Evolutionary conservation across 2,113 vertebrate species (phyloP).

Genomic region (Sceloporus undulatus): DNA sequence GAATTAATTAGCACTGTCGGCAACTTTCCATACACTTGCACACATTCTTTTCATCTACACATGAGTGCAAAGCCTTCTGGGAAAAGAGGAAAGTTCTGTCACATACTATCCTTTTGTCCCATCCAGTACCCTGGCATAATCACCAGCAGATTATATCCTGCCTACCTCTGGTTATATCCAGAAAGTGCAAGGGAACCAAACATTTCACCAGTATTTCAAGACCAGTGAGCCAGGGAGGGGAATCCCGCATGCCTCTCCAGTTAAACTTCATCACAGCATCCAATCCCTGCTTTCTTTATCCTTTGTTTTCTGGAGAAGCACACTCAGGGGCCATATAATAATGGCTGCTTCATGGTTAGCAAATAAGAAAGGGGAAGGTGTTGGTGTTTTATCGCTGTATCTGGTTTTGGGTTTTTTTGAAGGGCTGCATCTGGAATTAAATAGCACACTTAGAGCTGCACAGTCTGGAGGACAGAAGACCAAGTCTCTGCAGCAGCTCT

Average conservation of each 20-base stretch:
- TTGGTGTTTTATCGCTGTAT: constrained; percentile 37
- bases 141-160: neutral
- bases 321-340: neutral
- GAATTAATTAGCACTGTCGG: neutral
- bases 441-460: constrained; percentile 41
- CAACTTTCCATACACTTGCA: neutral
- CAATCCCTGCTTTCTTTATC: neutral
- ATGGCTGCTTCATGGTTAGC: constrained; percentile 8
- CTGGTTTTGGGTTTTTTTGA: constrained; percentile 29
- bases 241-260: neutral
- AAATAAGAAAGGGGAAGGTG: constrained; percentile 20
- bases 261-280: constrained; percentile 21
- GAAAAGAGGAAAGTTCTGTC: constrained; percentile 17
- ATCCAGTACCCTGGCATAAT: neutral
- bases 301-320: constrained; percentile 20
- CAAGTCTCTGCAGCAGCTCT: constrained; percentile 31
- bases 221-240: constrained; percentile 8
- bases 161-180: constrained; percentile 23
- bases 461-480: constrained; percentile 49
- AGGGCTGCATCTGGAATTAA: constrained; percentile 50
- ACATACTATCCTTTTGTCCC: neutral
- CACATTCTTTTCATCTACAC: constrained; percentile 30
- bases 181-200: constrained; percentile 14
- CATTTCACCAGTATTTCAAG: constrained; percentile 2
- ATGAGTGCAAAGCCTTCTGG: constrained; percentile 13